These are phyloP conservation scores for Periophthalmodon schlosseri DNA, from an alignment of 2,113 vertebrate genomes.

Conservation along the genomic window DNA sequence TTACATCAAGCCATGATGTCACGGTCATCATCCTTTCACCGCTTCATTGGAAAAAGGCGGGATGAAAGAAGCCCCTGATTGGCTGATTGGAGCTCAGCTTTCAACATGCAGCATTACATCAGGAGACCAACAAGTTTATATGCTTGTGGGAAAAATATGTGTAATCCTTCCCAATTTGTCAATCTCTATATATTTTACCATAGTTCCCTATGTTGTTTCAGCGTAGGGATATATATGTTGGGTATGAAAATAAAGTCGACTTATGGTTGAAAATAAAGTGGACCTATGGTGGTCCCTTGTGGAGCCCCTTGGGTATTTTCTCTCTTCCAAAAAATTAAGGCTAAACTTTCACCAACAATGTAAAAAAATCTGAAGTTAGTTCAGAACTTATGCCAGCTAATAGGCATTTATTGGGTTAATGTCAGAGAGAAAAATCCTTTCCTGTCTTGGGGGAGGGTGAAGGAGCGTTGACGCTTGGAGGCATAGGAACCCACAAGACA, in stretches of 20 bases:
- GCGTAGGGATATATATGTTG: neutral
- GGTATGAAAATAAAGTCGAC: neutral
- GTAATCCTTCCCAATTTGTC: too few relatives aligned
- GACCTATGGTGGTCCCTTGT: neutral
- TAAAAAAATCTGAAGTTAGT: neutral
- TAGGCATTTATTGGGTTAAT: slow-evolving; percentile 75
- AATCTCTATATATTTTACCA: too few relatives aligned
- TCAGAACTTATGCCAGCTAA: slow-evolving; percentile 9
- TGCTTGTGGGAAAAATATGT: slow-evolving; percentile 10
- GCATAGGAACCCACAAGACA: slow-evolving; percentile 69
- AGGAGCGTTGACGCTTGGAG: slow-evolving; percentile 69
- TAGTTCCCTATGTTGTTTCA: neutral
- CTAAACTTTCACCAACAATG: neutral
- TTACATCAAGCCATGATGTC: slow-evolving; percentile 18
- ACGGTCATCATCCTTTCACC: slow-evolving; percentile 33
- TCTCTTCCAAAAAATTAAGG: neutral
- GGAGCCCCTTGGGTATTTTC: neutral
- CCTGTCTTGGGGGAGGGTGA: slow-evolving; percentile 73
- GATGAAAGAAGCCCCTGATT: slow-evolving; percentile 49
- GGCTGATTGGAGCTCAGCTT: slow-evolving; percentile 49
- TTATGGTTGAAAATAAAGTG: too few relatives aligned
- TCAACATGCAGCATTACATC: slow-evolving; percentile 54
- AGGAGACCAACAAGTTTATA: slow-evolving; percentile 15
- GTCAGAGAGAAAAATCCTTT: slow-evolving; percentile 67
- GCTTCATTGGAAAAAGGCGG: slow-evolving; percentile 16